These are phyloP conservation scores for Dusona sp. DNA, from an alignment of 2,888 invertebrate species.

Conservation along the genomic window DNA sequence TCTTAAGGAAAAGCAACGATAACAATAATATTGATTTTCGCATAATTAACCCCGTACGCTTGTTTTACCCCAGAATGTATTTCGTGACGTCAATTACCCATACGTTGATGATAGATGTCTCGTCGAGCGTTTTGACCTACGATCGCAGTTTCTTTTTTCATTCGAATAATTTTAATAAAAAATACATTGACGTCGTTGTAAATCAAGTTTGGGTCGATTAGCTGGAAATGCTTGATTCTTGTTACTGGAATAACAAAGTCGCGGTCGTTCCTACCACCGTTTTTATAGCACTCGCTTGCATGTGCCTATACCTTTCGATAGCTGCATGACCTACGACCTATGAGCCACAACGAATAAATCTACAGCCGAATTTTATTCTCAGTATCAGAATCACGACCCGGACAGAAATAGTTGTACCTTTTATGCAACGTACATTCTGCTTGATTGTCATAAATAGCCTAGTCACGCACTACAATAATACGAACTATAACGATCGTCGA, in stretches of 20 bases:
- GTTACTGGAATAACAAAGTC: not conserved
- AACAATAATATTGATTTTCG: conserved; percentile 18
- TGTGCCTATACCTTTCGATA: not conserved
- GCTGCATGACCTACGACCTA: conserved; percentile 28
- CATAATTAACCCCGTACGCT: not conserved
- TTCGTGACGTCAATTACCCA: conserved; percentile 27
- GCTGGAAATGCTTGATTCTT: conserved; percentile 43
- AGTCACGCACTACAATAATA: not conserved
- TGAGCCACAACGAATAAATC: not conserved
- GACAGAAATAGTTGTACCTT: conserved; percentile 5
- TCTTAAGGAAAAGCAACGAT: not conserved
- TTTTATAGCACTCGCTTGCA: not conserved
- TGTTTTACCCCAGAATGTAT: not conserved
- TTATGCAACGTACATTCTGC: not conserved
- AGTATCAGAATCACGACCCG: not conserved
- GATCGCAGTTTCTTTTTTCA: not conserved
- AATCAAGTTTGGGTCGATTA: conserved; percentile 24
- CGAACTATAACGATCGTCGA: not conserved
- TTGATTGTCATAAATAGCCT: not conserved
- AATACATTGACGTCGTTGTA: conserved; percentile 1
- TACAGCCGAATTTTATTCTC: not conserved
- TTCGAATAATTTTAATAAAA: conserved; percentile 8
- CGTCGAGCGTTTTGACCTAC: conserved; percentile 1
- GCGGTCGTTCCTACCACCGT: not conserved
- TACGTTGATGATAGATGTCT: not conserved